Base-by-base conservation (phyloP, 30 jellyfish, hydroid and myxozoan genomes). In the Aurelia sp. region DNA sequence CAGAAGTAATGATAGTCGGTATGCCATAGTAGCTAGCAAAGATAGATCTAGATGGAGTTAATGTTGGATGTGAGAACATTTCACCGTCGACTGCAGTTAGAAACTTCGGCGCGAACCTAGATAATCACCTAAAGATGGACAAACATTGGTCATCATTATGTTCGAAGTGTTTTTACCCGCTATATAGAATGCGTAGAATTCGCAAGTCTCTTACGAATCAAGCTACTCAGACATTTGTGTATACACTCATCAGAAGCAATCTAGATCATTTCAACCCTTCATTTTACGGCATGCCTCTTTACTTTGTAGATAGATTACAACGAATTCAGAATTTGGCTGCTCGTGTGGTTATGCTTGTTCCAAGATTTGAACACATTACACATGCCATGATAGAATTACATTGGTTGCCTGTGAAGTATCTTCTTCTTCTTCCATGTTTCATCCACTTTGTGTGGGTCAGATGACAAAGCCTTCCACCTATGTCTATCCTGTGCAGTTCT, bases 241-340 rank as follows among this genome's bases (percentile, higher is more conserved):
- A 58, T 62, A 85, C 89, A 8, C 62, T 78, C 58, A 62, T 58
- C n/a, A 82, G 79, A 51, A 67, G 72, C 86, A 51, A 82, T 59
- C 16, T 82, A 16, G 92, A 68, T 70, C 37, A 66, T 67, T 80
- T 86, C 85, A 80, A 80, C 52, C 30, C 85, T 47, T 55, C 66
- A 53, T 66, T 82, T 18, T 70, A 82, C 55, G 86, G 92, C 81
- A 70, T 67, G 66, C 77, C 86, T 48, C 86, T 52, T 62, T 70
- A 82, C 81, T 69, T 47, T 52, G 30, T 70, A 51, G 86, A 82
- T 70, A 68, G 30, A 48, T 53, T 82, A 40, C 92, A 82, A 59
- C 86, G 70, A 57, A 37, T 82, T 10, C 92, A 67, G 77, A 82
- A 70, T 82, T 87, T 79, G 21, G 86, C 87, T 58, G 92, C 92